These are phyloP conservation scores for Sitophilus oryzae DNA, from an alignment of 1,140 invertebrate genomes.

Conservation along the genomic window DNA sequence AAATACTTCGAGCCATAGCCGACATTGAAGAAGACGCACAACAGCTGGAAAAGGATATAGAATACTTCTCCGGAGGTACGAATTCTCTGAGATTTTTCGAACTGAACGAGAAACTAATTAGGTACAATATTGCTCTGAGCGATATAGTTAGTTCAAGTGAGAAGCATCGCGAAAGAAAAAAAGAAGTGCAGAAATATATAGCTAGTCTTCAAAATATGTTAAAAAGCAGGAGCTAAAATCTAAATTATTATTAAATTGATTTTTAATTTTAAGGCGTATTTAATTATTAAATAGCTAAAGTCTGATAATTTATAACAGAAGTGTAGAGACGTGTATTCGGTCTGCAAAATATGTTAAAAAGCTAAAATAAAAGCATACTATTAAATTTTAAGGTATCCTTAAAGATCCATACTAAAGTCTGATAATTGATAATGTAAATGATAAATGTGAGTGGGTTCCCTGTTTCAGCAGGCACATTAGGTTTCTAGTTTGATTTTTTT, in stretches of 20 bases:
- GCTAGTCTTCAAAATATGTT: conserved; percentile 19
- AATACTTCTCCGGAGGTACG: conserved; percentile 14
- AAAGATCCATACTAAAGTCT: too few species aligned
- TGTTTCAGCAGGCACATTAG: too few species aligned
- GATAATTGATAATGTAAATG: too few species aligned
- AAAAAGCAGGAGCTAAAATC: conserved; percentile 17
- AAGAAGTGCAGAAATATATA: conserved; percentile 20
- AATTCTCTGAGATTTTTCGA: conserved; percentile 27
- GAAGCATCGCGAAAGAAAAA: conserved; percentile 19
- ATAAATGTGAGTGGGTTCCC: too few species aligned
- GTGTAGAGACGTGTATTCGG: too few species aligned
- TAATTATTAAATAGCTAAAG: too few species aligned
- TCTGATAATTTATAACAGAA: too few species aligned
- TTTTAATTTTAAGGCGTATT: too few species aligned
- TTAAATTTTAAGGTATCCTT: too few species aligned
- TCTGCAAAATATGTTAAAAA: too few species aligned
- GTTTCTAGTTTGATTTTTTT: too few species aligned
- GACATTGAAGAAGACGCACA: conserved; percentile 16
- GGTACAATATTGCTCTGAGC: conserved; percentile 18
- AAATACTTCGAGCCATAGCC: conserved; percentile 4
- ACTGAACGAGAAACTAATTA: conserved; percentile 25
- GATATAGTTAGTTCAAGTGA: conserved; percentile 18
- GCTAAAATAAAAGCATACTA: too few species aligned
- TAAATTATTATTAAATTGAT: neutral
- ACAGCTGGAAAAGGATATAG: conserved; percentile 22